Evolutionary conservation across 1,140 invertebrate genomes (phyloP).

Genomic region (Vanessa atalanta): DNA sequence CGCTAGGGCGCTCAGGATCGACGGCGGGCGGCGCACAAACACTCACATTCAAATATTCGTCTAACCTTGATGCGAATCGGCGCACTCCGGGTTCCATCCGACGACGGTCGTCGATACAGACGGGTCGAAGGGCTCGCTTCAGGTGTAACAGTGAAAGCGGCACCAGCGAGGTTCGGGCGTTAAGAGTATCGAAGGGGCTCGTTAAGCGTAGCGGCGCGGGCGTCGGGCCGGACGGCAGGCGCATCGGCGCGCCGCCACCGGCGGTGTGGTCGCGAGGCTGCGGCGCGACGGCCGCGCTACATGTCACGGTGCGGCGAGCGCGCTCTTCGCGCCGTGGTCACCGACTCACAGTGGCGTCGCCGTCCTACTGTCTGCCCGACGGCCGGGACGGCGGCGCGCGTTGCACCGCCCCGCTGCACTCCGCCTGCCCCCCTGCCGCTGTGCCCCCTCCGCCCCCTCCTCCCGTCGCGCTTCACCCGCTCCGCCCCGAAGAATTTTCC

Average conservation of each 20-base stretch:
- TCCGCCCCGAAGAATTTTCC: conserved; percentile 76
- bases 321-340: conserved; percentile 73
- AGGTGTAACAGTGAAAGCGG: conserved; percentile 63
- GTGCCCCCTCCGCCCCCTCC: conserved; percentile 53
- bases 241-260: conserved; percentile 74
- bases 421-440: conserved; percentile 64
- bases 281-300: conserved; percentile 74
- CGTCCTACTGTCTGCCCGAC: conserved; percentile 77
- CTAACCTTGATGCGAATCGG: conserved; percentile 79
- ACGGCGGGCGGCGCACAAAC: conserved; percentile 67
- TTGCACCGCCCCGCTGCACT: conserved; percentile 77
- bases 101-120: conserved; percentile 70
- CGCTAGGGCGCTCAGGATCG: conserved; percentile 60
- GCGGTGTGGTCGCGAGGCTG: conserved; percentile 70
- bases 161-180: conserved; percentile 45
- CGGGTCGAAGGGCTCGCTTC: conserved; percentile 71
- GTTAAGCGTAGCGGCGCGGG: conserved; percentile 51
- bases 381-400: conserved; percentile 71
- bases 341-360: conserved; percentile 76
- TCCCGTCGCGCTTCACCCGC: conserved; percentile 63
- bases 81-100: conserved; percentile 78
- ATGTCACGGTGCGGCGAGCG: conserved; percentile 75
- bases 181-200: conserved; percentile 20
- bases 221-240: conserved; percentile 66
- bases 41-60: conserved; percentile 77